phyloP scores from a whole-genome alignment of 2,888 invertebrate species.

The Eulithis testata region DNA sequence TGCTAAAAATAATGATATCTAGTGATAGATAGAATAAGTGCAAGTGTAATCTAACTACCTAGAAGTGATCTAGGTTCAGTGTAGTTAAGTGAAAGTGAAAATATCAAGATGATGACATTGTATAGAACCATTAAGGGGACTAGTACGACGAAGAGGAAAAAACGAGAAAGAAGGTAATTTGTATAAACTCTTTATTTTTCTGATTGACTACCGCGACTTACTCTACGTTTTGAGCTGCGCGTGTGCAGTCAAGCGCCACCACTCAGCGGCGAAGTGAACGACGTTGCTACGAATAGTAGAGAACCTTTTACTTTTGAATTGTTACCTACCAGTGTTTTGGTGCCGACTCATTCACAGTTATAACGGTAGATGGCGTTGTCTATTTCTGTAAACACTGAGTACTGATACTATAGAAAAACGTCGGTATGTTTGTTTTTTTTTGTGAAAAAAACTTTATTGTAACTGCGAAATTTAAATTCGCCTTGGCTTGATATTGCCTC shows the following conservation, averaged over 20 bases:
- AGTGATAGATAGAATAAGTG: slow-evolving; percentile 19
- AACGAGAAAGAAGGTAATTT: slow-evolving; percentile 77
- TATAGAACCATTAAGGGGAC: slow-evolving; percentile 84
- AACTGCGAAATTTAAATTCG: too few species aligned
- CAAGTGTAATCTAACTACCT: slow-evolving; percentile 21
- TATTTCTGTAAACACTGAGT: background rate
- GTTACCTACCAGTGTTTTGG: slow-evolving; percentile 27
- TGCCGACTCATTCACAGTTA: slow-evolving; percentile 40
- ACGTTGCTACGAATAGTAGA: slow-evolving; percentile 38
- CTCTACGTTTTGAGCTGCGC: slow-evolving; percentile 7
- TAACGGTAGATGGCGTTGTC: slow-evolving; percentile 51
- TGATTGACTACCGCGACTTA: too few species aligned
- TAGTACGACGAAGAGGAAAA: slow-evolving; percentile 79
- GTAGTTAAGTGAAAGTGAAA: slow-evolving; percentile 42
- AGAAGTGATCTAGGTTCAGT: slow-evolving; percentile 34
- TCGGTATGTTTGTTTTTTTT: background rate
- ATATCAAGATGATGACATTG: slow-evolving; percentile 82
- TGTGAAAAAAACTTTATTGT: background rate
- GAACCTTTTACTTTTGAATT: slow-evolving; percentile 52
- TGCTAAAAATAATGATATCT: slow-evolving; percentile 24
- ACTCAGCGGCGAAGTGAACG: slow-evolving; percentile 44
- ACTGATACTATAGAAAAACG: too few species aligned
- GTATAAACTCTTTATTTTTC: too few species aligned
- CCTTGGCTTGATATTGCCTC: too few species aligned
- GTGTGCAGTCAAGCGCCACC: slow-evolving; percentile 29